phyloP scores from a whole-genome alignment of 2,888 invertebrate genomes.

The Monopis laevigella region DNA sequence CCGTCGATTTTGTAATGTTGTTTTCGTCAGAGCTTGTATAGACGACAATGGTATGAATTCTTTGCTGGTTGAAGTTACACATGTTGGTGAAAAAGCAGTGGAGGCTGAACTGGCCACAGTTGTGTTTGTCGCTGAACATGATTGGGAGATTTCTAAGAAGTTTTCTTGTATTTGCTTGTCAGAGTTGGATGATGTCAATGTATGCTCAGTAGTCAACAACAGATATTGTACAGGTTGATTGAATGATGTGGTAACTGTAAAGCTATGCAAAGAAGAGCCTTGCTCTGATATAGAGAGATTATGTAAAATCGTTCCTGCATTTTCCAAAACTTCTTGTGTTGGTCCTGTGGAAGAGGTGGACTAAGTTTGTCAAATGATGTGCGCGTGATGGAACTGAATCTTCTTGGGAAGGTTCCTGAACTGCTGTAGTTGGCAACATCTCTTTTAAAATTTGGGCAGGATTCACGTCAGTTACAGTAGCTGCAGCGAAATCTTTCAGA shows the following conservation, averaged over 20 bases:
- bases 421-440: constrained; percentile 10
- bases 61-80: constrained; percentile 15
- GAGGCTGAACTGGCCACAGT: constrained; percentile 9
- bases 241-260: constrained; percentile 11
- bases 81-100: constrained; percentile 13
- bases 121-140: constrained; percentile 9
- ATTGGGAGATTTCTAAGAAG: constrained; percentile 10
- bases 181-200: constrained; percentile 11
- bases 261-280: constrained; percentile 10
- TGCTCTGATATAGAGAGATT: constrained; percentile 7
- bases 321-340: constrained; percentile 9
- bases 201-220: constrained; percentile 8
- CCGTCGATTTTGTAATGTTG: constrained; percentile 17
- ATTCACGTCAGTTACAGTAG: constrained; percentile 16
- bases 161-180: constrained; percentile 12
- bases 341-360: constrained; percentile 7
- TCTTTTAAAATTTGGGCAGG: constrained; percentile 5
- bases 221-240: constrained; percentile 5
- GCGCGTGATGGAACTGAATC: constrained; percentile 6
- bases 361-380: constrained; percentile 11
- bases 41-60: constrained; percentile 16
- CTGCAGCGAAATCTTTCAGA: constrained; percentile 18
- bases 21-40: constrained; percentile 18
- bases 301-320: constrained; percentile 10
- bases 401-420: constrained; percentile 9